phyloP scores from a whole-genome alignment of 2,888 invertebrate genomes.

The Drosophila atripex region DNA sequence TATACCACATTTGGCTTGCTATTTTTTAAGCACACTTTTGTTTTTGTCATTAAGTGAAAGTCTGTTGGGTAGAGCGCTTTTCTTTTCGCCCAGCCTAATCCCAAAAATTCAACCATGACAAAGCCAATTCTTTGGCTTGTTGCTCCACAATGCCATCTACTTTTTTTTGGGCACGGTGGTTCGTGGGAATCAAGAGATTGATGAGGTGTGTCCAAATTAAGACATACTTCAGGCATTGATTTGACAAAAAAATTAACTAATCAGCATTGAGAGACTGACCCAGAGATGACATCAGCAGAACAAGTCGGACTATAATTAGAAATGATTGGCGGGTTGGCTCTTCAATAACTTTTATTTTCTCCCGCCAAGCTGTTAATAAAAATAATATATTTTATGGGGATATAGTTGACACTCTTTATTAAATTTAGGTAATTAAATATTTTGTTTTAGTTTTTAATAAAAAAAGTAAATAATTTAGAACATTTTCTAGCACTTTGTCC shows the following conservation, averaged over 20 bases:
- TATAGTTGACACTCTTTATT: not conserved
- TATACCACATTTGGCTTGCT: conserved; percentile 28
- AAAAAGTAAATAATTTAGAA: no score
- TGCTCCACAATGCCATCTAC: not conserved
- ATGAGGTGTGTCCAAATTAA: conserved; percentile 39
- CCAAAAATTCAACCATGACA: conserved; percentile 37
- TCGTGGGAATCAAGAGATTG: conserved; percentile 35
- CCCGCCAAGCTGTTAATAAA: not conserved
- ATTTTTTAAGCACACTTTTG: conserved; percentile 11
- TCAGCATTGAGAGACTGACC: conserved; percentile 18
- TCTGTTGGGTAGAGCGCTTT: conserved; percentile 56
- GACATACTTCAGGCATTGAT: conserved; percentile 28
- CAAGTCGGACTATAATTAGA: conserved; percentile 37
- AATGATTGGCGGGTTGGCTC: conserved; percentile 23
- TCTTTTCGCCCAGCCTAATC: conserved; percentile 32
- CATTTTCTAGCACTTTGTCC: no score
- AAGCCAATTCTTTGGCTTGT: conserved; percentile 41
- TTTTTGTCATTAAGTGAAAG: conserved; percentile 69
- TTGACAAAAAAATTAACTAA: conserved; percentile 20
- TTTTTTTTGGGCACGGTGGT: conserved; percentile 22
- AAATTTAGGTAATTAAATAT: not conserved
- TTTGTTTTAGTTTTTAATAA: not conserved
- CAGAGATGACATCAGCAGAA: conserved; percentile 35
- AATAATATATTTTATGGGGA: no score
- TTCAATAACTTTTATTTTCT: conserved; percentile 3